Evolutionary conservation across 2,888 invertebrate species (phyloP).

Genomic region (Acanthococcus lagerstroemiae): DNA sequence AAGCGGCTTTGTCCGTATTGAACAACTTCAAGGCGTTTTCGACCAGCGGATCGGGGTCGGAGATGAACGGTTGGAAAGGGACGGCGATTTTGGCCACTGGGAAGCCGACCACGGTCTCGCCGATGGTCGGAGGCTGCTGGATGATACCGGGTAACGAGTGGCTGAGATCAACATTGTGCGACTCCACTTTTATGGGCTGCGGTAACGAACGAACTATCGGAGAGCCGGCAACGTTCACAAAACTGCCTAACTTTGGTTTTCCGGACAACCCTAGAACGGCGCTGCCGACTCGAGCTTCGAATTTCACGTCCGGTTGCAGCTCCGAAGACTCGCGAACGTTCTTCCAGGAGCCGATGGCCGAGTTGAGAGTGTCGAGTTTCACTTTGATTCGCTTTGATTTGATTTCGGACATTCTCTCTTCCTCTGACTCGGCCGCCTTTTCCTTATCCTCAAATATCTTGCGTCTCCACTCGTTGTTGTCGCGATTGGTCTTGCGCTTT

Average conservation of each 20-base stretch:
- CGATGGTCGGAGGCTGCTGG: constrained; percentile 36
- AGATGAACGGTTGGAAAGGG: constrained; percentile 50
- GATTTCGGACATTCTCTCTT: constrained; percentile 32
- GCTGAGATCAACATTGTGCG: constrained; percentile 47
- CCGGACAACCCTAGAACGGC: background rate
- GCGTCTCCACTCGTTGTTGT: constrained; percentile 55
- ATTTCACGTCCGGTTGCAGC: constrained; percentile 1
- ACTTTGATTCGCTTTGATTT: constrained; percentile 25
- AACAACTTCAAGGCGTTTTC: constrained; percentile 48
- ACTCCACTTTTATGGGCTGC: constrained; percentile 46
- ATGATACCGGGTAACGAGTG: constrained; percentile 39
- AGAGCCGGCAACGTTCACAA: background rate
- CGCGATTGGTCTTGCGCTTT: constrained; percentile 44
- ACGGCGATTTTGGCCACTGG: constrained; percentile 54
- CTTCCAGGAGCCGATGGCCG: constrained; percentile 8
- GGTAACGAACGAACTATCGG: constrained; percentile 40
- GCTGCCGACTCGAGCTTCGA: background rate
- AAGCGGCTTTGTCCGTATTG: constrained; percentile 42
- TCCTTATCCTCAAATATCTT: constrained; percentile 65
- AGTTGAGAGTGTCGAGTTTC: constrained; percentile 18
- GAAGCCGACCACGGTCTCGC: constrained; percentile 43
- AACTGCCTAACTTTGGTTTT: constrained; percentile 5
- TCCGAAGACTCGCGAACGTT: constrained; percentile 1
- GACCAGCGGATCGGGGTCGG: constrained; percentile 45
- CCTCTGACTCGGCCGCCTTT: constrained; percentile 33